These are phyloP conservation scores for Loripinus fragilis DNA, from an alignment of 2,888 invertebrate species.

Conservation along the genomic window DNA sequence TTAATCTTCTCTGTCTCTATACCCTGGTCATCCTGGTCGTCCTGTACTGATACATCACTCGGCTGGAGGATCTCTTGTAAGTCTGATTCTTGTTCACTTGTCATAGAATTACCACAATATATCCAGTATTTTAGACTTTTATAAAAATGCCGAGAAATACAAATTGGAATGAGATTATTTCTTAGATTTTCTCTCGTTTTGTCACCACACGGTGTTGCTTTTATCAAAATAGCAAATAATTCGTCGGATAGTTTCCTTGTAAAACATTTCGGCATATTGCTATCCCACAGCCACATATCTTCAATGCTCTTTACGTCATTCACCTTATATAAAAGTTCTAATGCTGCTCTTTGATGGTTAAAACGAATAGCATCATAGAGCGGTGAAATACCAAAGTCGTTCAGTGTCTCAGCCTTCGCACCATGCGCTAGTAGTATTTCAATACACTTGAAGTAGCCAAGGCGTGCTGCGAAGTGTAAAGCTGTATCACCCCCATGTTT, in stretches of 20 bases:
- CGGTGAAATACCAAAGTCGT: slow-evolving; percentile 59
- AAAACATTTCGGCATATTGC: slow-evolving; percentile 39
- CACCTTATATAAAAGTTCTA: slow-evolving; percentile 46
- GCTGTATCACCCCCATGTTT: slow-evolving; percentile 64
- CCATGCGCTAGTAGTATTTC: slow-evolving; percentile 52
- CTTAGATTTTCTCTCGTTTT: slow-evolving; percentile 32
- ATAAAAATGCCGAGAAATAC: slow-evolving; percentile 24
- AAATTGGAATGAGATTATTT: slow-evolving; percentile 35
- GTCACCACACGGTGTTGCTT: slow-evolving; percentile 54
- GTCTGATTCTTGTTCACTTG: slow-evolving; percentile 15
- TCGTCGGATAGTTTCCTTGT: slow-evolving; percentile 22
- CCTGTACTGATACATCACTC: background rate
- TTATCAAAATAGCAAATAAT: slow-evolving; percentile 44
- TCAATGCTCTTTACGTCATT: slow-evolving; percentile 39
- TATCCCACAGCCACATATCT: slow-evolving; percentile 50
- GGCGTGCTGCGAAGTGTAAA: slow-evolving; percentile 59
- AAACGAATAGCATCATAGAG: slow-evolving; percentile 48
- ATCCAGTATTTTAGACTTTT: slow-evolving; percentile 5
- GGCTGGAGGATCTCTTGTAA: slow-evolving; percentile 14
- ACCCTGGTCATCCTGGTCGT: slow-evolving; percentile 13
- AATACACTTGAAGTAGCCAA: slow-evolving; percentile 46
- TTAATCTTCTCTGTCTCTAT: slow-evolving; percentile 8
- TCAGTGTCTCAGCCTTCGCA: slow-evolving; percentile 50
- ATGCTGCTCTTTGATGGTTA: slow-evolving; percentile 44
- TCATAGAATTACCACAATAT: slow-evolving; percentile 8